Evolutionary conservation across 2,797 vertebrate genomes (phyloP), one percentile per base, ranked within the genome.

Genomic region (Buphagus erythrorhynchus): DNA sequence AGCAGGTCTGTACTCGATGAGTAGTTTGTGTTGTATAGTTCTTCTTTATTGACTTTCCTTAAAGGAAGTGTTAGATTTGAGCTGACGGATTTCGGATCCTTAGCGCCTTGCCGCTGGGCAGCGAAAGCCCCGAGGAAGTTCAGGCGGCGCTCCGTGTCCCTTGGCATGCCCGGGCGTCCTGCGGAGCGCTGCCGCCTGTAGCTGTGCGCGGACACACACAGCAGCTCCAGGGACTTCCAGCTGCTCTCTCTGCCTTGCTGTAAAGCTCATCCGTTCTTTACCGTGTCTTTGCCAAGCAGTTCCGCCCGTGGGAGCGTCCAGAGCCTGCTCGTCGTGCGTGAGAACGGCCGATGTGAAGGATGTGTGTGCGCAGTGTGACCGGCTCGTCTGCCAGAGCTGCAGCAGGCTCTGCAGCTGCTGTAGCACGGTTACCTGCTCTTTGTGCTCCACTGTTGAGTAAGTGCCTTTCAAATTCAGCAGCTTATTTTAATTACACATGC

Each of bases 371-470:
- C 98, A 97, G 75, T 98, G 98, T 1, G 97, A 98, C 31, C 98
- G 58, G 4, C 66, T 96, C 28, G n/a, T 98, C 15, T 98, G 98
- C 13, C 95, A 86, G 61, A 88, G 6, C 63, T 98, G 98, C 57
- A 91, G 97, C 87, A 96, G 92, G 71, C 74, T 96, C 84, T 98
- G 98, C 95, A 76, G 96, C 88, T 82, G 95, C 93, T 98, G 98
- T 1, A 97, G 77, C 7, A 4, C 95, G 0, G 29, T 95, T 18
- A 84, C 93, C 75, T 98, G 98, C n/a, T 71, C 97, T 14, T 49
- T 97, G 48, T 98, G 98, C 46, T 95, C 96, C 12, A 22, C 97
- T 4, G 3, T 73, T 5, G 97, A 98, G 98, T 98, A 96, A 98
- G 98, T 98, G 79, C 51, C 57, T 26, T 14, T 10, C 6, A 4